A percentile compares a stretch with the other conserved stretches of the same genome.
Conservation (phyloP, 2,113 vertebrate species). For the Dascyllus trimaculatus region DNA sequence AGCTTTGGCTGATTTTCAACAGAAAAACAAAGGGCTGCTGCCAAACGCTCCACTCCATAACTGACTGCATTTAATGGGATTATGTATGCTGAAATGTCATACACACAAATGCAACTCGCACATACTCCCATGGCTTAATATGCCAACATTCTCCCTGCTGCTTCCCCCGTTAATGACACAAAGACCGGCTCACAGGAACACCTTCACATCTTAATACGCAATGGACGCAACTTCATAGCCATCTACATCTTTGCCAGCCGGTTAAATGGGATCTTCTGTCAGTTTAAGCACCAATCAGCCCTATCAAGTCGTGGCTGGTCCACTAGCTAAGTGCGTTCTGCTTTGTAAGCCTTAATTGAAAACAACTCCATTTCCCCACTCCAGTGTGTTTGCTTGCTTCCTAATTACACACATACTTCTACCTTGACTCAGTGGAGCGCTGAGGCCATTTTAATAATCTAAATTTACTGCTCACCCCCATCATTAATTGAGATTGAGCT, state of each 20-base stretch:
- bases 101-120: conserved; percentile 46
- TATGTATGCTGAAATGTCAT: conserved; percentile 68
- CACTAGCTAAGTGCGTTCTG: conserved; percentile 40
- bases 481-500: conserved; percentile 60
- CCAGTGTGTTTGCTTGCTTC: conserved; percentile 43
- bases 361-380: conserved; percentile 60
- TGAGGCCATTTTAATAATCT: conserved; percentile 66
- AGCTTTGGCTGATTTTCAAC: conserved; percentile 68
- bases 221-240: conserved; percentile 22
- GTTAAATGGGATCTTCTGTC: conserved; percentile 58
- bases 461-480: conserved; percentile 44
- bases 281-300: conserved; percentile 54
- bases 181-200: conserved; percentile 15
- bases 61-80: conserved; percentile 69
- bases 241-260: conserved; percentile 31
- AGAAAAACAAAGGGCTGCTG: conserved; percentile 60
- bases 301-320: conserved; percentile 44
- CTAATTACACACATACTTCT: conserved; percentile 62
- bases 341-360: conserved; percentile 67
- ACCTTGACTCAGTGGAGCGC: conserved; percentile 41
- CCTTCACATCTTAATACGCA: conserved; percentile 16
- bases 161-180: conserved; percentile 28
- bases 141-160: neutral
- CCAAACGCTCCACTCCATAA: conserved; percentile 68
- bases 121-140: conserved; percentile 9